phyloP scores from a whole-genome alignment of 2,888 invertebrate genomes.

The Venusia cambrica region DNA sequence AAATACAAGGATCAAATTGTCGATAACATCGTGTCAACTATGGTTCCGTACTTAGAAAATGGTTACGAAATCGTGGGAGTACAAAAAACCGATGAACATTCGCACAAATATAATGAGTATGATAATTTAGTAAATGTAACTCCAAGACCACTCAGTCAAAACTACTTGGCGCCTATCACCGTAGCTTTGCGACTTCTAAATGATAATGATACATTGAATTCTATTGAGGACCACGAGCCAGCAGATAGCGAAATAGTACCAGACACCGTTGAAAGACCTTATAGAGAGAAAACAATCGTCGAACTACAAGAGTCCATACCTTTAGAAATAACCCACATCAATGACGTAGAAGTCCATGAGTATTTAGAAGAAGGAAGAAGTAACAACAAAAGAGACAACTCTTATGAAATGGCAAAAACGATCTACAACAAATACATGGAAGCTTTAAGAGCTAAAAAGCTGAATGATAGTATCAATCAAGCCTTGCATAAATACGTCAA shows the following conservation, averaged over 20 bases:
- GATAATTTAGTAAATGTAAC: conserved; percentile 69
- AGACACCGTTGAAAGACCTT: conserved; percentile 58
- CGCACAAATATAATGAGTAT: conserved; percentile 31
- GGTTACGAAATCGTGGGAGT: conserved; percentile 70
- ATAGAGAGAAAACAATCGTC: conserved; percentile 76
- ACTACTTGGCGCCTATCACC: conserved; percentile 82
- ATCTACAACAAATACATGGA: conserved; percentile 59
- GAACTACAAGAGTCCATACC: conserved; percentile 85
- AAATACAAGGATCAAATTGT: conserved; percentile 58
- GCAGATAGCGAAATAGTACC: conserved; percentile 64
- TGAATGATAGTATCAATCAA: conserved; percentile 54
- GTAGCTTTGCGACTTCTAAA: conserved; percentile 80
- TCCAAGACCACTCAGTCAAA: conserved; percentile 77
- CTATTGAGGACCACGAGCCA: conserved; percentile 60
- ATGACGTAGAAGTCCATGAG: conserved; percentile 68
- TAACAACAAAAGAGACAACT: conserved; percentile 45
- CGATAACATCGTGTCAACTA: conserved; percentile 67
- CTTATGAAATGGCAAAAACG: conserved; percentile 45
- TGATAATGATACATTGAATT: conserved; percentile 57
- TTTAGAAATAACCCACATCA: conserved; percentile 72
- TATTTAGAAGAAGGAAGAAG: conserved; percentile 66
- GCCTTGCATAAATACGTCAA: conserved; percentile 46
- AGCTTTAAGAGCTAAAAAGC: conserved; percentile 60
- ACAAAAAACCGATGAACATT: conserved; percentile 49
- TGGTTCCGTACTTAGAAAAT: conserved; percentile 64